Base-by-base conservation (phyloP, 2,888 invertebrate species). In the Argyra leucocephala region DNA sequence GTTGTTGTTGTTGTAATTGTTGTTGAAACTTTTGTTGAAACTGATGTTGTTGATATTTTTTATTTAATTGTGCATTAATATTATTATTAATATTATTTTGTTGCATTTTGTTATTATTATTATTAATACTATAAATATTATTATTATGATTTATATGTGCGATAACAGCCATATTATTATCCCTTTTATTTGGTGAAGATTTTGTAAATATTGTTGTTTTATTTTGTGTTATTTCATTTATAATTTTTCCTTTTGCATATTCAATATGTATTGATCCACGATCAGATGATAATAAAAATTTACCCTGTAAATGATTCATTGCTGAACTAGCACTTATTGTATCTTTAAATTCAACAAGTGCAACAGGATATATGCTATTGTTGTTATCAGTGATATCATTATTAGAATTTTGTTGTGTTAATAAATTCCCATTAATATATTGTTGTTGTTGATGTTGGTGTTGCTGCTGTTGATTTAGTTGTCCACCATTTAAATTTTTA, bases 171-270 rank as follows among this genome's bases (percentile, higher is more conserved):
- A 60, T 22, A 23, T 21, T 23, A 24, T 7, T 22, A 60, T 60
- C 10, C 22, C 15, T 60, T 60, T 22, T 10, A 63, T 5, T 21
- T 22, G 61, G 60, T 65, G 66, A 63, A 15, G 22, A 12, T 62
- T 62, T 24, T 48, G 31, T 59, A 21, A 24, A 37, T 37, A n/a
- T 26, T 18, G 59, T 15, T n/a, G 64, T 63, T 61, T 68, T 22
- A 12, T 72, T 66, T 48, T 23, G 31, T 63, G 37, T 62, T 37
- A 71, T 60, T 68, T 79, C 85, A 80, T 84, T 91, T 79, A 94
- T 93, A 96, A 97, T 96, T 88, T 96, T 96, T 83, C 92, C 94
- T 85, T 95, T 93, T 82, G 97, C 97, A 86, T 91, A 98, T 86
- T 98, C 97, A 82, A 98, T 96, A 81, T 96, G 90, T 81, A 98